These are phyloP conservation scores for Spizaetus ornatus DNA, from an alignment of 2,113 vertebrate genomes.

Conservation along the genomic window DNA sequence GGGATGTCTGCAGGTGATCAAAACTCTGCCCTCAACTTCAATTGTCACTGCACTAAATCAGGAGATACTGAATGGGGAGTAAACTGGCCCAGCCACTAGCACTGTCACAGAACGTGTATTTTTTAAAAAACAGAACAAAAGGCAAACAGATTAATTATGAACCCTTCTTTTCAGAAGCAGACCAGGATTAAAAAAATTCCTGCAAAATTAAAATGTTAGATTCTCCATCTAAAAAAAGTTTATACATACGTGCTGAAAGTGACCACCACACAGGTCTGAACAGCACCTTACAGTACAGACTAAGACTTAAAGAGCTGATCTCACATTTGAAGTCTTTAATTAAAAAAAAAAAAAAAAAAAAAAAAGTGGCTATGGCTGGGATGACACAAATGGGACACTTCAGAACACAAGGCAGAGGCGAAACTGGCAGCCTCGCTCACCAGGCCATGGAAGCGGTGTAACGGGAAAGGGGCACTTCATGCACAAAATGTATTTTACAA, in stretches of 20 bases:
- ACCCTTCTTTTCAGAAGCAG: constrained; percentile 56
- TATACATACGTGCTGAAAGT: constrained; percentile 52
- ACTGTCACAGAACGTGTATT: constrained; percentile 15
- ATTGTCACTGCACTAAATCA: background rate
- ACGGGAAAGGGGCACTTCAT: constrained; percentile 69
- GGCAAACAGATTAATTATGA: constrained; percentile 56
- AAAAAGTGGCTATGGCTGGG: constrained; percentile 62
- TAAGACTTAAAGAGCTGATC: constrained; percentile 69
- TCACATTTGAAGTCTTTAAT: constrained; percentile 69
- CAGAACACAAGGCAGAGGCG: constrained; percentile 58
- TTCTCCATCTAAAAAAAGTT: constrained; percentile 64
- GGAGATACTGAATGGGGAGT: background rate
- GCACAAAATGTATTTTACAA: constrained; percentile 73
- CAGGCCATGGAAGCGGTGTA: constrained; percentile 17
- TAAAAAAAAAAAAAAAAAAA: constrained; percentile 30
- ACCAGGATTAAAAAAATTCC: constrained; percentile 35
- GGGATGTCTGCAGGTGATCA: background rate
- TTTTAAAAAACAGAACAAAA: constrained; percentile 36
- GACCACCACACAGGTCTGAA: constrained; percentile 36
- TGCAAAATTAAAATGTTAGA: constrained; percentile 61
- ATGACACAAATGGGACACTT: constrained; percentile 54
- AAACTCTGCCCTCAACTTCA: constrained; percentile 16
- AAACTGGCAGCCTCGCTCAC: constrained; percentile 31
- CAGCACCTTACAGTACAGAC: constrained; percentile 68
- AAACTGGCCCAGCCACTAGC: constrained; percentile 57